Evolutionary conservation across 2,113 vertebrate genomes (phyloP), one percentile per base, ranked within the genome.

Genomic region (Hydrochoerus hydrochaeris): DNA sequence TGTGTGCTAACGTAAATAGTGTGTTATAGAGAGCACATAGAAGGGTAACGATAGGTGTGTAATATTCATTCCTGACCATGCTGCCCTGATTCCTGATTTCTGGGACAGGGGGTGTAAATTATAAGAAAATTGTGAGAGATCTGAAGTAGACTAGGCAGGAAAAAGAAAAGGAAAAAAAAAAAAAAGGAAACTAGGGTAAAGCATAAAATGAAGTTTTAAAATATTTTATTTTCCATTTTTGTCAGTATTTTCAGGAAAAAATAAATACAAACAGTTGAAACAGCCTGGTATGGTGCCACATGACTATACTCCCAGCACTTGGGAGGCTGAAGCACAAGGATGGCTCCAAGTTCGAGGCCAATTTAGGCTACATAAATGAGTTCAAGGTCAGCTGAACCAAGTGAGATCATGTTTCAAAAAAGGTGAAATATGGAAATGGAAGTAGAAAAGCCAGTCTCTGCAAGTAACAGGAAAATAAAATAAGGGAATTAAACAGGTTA

Each of bases 161-260:
- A 60, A 12, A 22, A 82, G 10, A 52, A 22, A 60, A 91, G 77
- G 16, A 22, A 10, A 82, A 54, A 12, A 22, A 82, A 86, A 22
- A n/a, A 54, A 44, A 69, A 90, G 44, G 38, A 87, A 85, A 65
- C 19, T 60, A 69, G 58, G 78, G 35, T 77, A 77, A n/a, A 41
- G 24, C 35, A 41, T 26, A 91, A 77, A 73, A 91, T 44, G 32
- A 90, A 88, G 38, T 41, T 83, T 86, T 52, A 60, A 88, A 93
- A 58, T 60, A 89, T 19, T 60, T 58, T 46, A 62, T 60, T 96
- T 91, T 93, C 38, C 5, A 8, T 80, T 95, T 92, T 92, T 78
- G 84, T 54, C 71, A 89, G 11, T 44, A 84, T 28, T 75, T 62
- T 13, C 71, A 73, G 22, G 38, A 60, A 60, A 83, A 60, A 44